Percentiles rank a stretch among this genome's conserved stretches.
Evolutionary conservation across 1,140 invertebrate species (phyloP).

Genomic region (Nasonia giraulti): DNA sequence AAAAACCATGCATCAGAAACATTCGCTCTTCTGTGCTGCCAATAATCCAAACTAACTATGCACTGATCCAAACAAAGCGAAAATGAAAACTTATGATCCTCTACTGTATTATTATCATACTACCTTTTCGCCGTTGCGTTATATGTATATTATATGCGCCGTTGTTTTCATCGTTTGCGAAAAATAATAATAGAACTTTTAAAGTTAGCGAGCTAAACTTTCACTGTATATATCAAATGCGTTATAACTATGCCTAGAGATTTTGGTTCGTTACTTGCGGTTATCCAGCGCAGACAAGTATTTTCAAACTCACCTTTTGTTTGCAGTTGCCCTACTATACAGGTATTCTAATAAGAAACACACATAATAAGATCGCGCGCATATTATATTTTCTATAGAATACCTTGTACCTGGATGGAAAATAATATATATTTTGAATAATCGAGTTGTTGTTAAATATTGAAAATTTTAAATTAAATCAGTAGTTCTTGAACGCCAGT

Average conservation of each 20-base stretch:
- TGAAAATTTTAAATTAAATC: constrained; percentile 9
- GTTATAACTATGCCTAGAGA: background rate
- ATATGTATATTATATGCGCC: too few species aligned
- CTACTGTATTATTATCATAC: background rate
- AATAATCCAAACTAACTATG: constrained; percentile 13
- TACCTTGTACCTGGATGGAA: background rate
- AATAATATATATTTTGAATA: constrained; percentile 14
- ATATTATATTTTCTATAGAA: background rate
- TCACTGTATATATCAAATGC: background rate
- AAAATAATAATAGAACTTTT: too few species aligned
- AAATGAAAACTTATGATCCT: background rate
- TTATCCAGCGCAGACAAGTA: background rate
- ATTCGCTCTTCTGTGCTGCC: background rate
- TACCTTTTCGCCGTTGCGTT: background rate
- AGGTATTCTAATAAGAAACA: background rate
- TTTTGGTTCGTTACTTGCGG: background rate
- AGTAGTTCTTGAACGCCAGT: constrained; percentile 16
- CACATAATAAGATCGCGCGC: too few species aligned
- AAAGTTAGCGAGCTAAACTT: too few species aligned
- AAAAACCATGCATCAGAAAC: background rate
- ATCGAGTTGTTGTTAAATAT: constrained; percentile 14
- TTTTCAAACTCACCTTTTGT: background rate
- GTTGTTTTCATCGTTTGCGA: too few species aligned
- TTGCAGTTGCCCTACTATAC: background rate
- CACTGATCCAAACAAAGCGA: background rate